These are phyloP conservation scores for Plotosus lineatus DNA, from an alignment of 2,113 vertebrate species.

Conservation along the genomic window DNA sequence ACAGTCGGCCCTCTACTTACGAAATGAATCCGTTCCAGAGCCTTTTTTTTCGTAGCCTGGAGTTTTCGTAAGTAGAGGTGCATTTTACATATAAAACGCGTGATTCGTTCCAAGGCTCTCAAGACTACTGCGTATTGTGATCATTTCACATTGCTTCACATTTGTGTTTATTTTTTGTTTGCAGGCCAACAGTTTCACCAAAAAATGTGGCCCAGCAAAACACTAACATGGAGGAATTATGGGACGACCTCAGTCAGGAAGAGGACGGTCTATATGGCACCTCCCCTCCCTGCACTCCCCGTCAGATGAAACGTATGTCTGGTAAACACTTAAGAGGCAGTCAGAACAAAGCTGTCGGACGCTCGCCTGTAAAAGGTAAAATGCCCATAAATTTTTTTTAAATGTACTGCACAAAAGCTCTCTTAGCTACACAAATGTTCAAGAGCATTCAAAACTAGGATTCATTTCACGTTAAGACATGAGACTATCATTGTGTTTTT, in stretches of 20 bases:
- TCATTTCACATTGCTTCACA: not conserved
- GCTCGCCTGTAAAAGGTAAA: conserved; percentile 79
- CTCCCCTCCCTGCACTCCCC: conserved; percentile 87
- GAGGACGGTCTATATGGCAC: conserved; percentile 78
- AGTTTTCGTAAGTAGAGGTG: no score
- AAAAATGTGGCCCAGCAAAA: conserved; percentile 73
- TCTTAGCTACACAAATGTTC: not conserved
- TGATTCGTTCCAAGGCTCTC: no score
- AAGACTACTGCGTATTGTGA: no score
- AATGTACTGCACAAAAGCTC: not conserved
- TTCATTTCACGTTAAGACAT: not conserved
- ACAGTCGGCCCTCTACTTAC: no score
- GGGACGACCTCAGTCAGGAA: conserved; percentile 82
- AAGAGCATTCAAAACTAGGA: not conserved
- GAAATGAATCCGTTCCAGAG: no score
- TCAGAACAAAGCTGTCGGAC: conserved; percentile 66
- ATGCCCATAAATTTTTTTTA: not conserved
- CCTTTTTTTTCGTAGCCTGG: no score
- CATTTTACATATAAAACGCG: no score
- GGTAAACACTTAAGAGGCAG: conserved; percentile 84
- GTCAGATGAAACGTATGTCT: conserved; percentile 94
- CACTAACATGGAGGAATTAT: conserved; percentile 81
- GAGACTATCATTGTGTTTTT: no score
- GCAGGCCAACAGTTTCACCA: conserved; percentile 74
- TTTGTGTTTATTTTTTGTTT: conserved; percentile 33